Evolutionary conservation across 2,888 invertebrate genomes (phyloP), one percentile per base, ranked within the genome.

Genomic region (Hirudinaria manillensis): DNA sequence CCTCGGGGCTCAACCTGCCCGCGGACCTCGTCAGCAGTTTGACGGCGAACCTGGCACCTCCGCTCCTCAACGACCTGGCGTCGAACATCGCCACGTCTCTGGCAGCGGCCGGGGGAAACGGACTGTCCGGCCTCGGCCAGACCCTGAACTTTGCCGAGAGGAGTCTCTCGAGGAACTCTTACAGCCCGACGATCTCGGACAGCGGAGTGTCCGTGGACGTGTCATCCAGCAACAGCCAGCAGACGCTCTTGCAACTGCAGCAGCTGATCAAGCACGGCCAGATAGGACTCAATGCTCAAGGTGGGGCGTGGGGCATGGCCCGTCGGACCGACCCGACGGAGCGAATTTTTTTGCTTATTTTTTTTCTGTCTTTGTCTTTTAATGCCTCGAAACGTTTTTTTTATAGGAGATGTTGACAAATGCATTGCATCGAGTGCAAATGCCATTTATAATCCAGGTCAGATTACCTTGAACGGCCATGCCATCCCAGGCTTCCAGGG

Each of bases 241-340:
- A 81, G 36, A 81, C 93, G 19, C 90, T 92, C 81, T 92, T 92
- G 85, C 94, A 94, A 87, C 88, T 94, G 79, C 93, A 94, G 83
- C 93, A 93, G 38, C 89, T 94, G 77, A 93, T 93, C 77, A 94
- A 94, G 86, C 88, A 94, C 76, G 93, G 93, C 82, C 86, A 86
- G 77, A 82, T 83, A 56, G 83, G 86, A n/a, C 84, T 88, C 78
- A 87, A 85, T 75, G 85, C 85, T 80, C 87, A 86, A 83, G 87
- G 88, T 87, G 80, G 24, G 55, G 78, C 77, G 27, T 32, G 13
- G 53, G 21, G 53, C 21, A 16, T 53, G 13, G 53, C 13, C 53
- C 53, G 21, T n/a, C n/a, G n/a, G n/a, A n/a, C n/a, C n/a, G n/a
- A n/a, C n/a, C n/a, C n/a, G n/a, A n/a, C n/a, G n/a, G n/a, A n/a